Base-by-base conservation (phyloP, 2,888 invertebrate genomes). In the Drosophila picticornis region DNA sequence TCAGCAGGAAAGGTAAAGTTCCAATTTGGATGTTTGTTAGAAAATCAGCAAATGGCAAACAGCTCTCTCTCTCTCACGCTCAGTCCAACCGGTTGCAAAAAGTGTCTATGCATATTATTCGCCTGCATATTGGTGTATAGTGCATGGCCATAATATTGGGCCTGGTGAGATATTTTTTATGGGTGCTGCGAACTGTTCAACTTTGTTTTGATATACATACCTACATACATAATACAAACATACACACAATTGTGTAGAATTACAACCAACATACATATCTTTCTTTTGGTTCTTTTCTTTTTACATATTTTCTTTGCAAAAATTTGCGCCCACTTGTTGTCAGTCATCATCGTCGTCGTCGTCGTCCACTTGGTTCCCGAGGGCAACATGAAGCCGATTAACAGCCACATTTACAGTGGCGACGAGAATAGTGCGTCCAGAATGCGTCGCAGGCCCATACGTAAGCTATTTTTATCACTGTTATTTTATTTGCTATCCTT, bases 381-480 rank as follows among this genome's bases (percentile, higher is more conserved):
- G 55, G 69, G 71, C 80, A 82, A 34, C 76, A 82, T 77, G 82
- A 83, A 84, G 76, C 72, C 76, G 75, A 79, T 68, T 67, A 76
- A 83, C 77, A 83, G 77, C 72, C 75, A 77, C 72, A 80, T 62
- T 56, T 63, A 83, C 84, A 86, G 78, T 86, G 75, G 78, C 72
- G 87, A 75, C 87, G 75, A 84, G 58, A 77, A 83, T 83, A 88
- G 81, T 86, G 83, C 71, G 57, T 72, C 88, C 79, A 84, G 65
- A 75, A 72, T 88, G 81, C 90, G 91, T 46, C 90, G 91, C 80
- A 85, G 91, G 78, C 83, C 82, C 75, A 89, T 80, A 80, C 82
- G 91, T 91, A 91, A 91, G 91, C 82, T 80, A 86, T 84, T 89
- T 83, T 69, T 76, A 86, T 72, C 65, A 62, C 53, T 55, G 52